Evolutionary conservation across 2,888 invertebrate species (phyloP).

Genomic region (Drosophila melanosoma): DNA sequence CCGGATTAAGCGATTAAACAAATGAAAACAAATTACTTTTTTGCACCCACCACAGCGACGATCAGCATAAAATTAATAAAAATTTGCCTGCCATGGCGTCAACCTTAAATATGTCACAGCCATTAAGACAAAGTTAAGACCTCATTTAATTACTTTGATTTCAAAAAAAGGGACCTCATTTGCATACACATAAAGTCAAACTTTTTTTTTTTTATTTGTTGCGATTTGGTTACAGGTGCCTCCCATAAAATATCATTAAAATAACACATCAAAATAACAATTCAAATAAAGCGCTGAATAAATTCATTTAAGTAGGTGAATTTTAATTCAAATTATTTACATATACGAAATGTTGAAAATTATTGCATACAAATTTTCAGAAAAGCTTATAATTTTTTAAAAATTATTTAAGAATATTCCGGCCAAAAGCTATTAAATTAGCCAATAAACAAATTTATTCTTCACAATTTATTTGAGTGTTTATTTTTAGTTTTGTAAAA

Average conservation of each 20-base stretch:
- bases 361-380: not conserved
- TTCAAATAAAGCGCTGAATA: not conserved
- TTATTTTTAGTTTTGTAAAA: not conserved
- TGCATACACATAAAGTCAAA: not conserved
- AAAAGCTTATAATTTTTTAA: not conserved
- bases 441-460: not conserved
- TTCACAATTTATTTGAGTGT: not conserved
- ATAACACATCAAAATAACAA: not conserved
- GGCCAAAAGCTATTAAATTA: not conserved
- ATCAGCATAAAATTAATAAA: conserved; percentile 76
- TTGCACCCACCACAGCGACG: conserved; percentile 75
- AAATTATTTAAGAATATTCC: not conserved
- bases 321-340: not conserved
- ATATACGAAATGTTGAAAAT: not conserved
- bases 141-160: conserved; percentile 28
- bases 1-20: conserved; percentile 82
- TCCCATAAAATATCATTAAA: not conserved
- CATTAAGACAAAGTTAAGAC: conserved; percentile 31
- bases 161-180: not conserved
- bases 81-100: conserved; percentile 66
- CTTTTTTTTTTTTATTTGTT: not conserved
- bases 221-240: not conserved
- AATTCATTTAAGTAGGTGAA: not conserved
- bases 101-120: conserved; percentile 62
- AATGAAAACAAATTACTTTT: conserved; percentile 83